Evolutionary conservation across 2,113 vertebrate genomes (phyloP).

Genomic region (Aphyosemion australe): DNA sequence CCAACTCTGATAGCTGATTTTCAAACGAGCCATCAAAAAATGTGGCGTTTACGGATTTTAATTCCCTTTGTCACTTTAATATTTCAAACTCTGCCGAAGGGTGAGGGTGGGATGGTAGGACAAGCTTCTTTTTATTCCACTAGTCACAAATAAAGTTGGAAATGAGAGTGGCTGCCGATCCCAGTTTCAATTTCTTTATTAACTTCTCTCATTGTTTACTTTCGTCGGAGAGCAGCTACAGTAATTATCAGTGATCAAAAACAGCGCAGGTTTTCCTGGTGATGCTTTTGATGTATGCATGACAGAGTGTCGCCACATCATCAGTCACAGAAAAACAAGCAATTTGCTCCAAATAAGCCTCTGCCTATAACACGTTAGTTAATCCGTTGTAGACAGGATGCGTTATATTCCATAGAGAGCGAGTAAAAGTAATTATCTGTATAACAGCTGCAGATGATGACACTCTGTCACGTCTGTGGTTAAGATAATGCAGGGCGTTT

Average conservation of each 20-base stretch:
- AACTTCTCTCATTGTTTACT: conserved; percentile 63
- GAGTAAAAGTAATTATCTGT: conserved; percentile 39
- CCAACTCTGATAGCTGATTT: conserved; percentile 75
- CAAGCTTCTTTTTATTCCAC: conserved; percentile 71
- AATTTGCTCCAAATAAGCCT: conserved; percentile 48
- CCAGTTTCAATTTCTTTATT: conserved; percentile 43
- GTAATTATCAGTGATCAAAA: conserved; percentile 74
- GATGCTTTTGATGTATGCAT: conserved; percentile 57
- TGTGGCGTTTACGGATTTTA: conserved; percentile 76
- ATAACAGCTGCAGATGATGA: conserved; percentile 31
- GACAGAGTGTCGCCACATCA: conserved; percentile 52
- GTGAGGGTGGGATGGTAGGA: conserved; percentile 60
- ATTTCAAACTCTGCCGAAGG: conserved; percentile 68
- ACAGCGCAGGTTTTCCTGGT: conserved; percentile 47
- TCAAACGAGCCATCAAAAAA: conserved; percentile 72
- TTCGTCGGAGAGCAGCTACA: conserved; percentile 58
- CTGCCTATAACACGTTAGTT: conserved; percentile 31
- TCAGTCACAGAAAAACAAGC: conserved; percentile 45
- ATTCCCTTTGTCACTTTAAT: conserved; percentile 80
- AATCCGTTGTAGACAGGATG: conserved; percentile 20
- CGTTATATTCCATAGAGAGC: conserved; percentile 23
- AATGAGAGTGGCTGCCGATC: conserved; percentile 61
- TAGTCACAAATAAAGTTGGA: conserved; percentile 66
- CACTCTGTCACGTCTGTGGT: conserved; percentile 6
- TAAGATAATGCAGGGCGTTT: conserved; percentile 10